A percentile compares a stretch with the other conserved stretches of the same genome.
Conservation (phyloP, 2,888 invertebrate species). For the Rotaria sp. region DNA sequence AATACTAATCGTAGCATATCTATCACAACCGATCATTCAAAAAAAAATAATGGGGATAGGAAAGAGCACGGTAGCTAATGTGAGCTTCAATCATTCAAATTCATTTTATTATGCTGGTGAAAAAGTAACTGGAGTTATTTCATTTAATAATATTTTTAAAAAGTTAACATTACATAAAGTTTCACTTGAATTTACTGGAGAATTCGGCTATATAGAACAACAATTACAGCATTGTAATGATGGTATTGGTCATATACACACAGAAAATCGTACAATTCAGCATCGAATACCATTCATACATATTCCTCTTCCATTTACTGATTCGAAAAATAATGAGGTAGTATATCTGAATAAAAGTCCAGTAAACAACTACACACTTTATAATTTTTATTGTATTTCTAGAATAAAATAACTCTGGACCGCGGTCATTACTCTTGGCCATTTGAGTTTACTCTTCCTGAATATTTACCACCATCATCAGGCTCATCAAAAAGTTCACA, state of each 20-base stretch:
- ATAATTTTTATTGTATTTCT: not conserved
- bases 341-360: not conserved
- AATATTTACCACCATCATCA: not conserved
- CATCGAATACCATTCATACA: not conserved
- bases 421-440: not conserved
- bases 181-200: not conserved
- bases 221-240: not conserved
- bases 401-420: not conserved
- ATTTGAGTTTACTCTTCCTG: not conserved
- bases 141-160: not conserved
- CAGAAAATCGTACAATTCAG: not conserved
- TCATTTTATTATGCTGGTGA: not conserved
- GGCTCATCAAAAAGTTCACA: not conserved
- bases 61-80: not conserved
- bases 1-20: not conserved
- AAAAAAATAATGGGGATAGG: not conserved
- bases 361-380: too few relatives aligned
- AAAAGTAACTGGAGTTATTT: not conserved
- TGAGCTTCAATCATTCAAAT: not conserved
- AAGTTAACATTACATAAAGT: not conserved
- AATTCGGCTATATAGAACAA: not conserved
- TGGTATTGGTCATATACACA: not conserved
- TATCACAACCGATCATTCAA: not conserved
- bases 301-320: not conserved
- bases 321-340: not conserved